Conservation (phyloP, 1,140 invertebrate species). For the Drosophila ficusphila region DNA sequence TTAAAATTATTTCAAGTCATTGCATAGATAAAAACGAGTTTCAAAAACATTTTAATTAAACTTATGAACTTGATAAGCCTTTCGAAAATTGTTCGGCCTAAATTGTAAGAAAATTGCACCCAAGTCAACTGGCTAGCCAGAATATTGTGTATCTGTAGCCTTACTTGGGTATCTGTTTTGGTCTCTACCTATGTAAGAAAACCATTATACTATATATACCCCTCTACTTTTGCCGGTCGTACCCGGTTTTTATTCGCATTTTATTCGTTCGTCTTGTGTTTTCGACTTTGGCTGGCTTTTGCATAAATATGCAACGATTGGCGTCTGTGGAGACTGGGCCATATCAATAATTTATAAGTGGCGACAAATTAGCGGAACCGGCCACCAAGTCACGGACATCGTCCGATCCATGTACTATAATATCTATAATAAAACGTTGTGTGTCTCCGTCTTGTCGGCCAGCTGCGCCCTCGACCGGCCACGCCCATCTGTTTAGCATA, state of each 20-base stretch:
- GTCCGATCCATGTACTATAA: slow-evolving; percentile 20
- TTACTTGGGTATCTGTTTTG: not conserved
- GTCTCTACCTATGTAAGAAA: not conserved
- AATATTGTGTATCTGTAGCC: slow-evolving; percentile 1
- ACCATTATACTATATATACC: not conserved
- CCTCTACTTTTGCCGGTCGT: slow-evolving; percentile 15
- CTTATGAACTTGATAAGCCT: no score
- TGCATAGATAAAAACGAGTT: no score
- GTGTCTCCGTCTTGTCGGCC: slow-evolving; percentile 21
- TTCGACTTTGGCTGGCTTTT: slow-evolving; percentile 27
- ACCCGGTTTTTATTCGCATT: slow-evolving; percentile 22
- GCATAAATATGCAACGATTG: slow-evolving; percentile 63
- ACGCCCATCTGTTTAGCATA: slow-evolving; percentile 72
- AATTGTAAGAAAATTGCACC: no score
- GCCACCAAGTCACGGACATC: slow-evolving; percentile 72
- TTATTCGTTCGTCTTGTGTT: slow-evolving; percentile 27
- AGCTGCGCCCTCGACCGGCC: slow-evolving; percentile 27
- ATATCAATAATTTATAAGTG: slow-evolving; percentile 80
- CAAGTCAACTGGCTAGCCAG: not conserved
- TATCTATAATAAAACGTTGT: slow-evolving; percentile 30
- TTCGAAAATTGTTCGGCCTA: no score
- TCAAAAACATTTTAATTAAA: no score
- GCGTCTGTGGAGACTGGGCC: slow-evolving; percentile 34
- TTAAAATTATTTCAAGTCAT: no score
- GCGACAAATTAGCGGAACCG: slow-evolving; percentile 77